These are phyloP conservation scores for Enteromius thamalakanensis DNA, from an alignment of 2,797 vertebrate species.

Conservation along the genomic window DNA sequence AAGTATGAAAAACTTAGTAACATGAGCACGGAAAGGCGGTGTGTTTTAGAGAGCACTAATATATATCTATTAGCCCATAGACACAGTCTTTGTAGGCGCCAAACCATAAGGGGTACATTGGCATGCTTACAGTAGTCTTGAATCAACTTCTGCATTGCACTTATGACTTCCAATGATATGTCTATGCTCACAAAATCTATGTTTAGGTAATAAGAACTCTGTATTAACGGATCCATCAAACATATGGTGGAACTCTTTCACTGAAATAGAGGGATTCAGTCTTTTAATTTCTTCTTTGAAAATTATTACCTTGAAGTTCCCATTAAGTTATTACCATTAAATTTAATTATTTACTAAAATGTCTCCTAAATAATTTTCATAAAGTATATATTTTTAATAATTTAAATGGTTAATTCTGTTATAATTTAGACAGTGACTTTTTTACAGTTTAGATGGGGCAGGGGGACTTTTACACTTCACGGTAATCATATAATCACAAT, in stretches of 20 bases:
- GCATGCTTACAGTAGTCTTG: constrained; percentile 47
- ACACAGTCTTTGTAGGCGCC: constrained; percentile 37
- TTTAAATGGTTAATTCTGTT: neutral
- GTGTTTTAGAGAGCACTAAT: constrained; percentile 48
- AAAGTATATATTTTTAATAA: neutral
- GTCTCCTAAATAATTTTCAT: neutral
- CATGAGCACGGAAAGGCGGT: constrained; percentile 37
- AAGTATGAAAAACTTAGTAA: constrained; percentile 44
- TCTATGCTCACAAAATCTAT: constrained; percentile 43
- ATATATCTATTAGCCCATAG: constrained; percentile 59
- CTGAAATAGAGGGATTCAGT: neutral
- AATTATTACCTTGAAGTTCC: neutral
- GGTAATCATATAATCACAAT: neutral
- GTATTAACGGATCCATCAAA: constrained; percentile 35
- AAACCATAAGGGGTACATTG: constrained; percentile 38
- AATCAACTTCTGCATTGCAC: constrained; percentile 45
- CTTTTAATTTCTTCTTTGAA: neutral
- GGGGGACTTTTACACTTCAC: neutral
- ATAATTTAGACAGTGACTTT: neutral
- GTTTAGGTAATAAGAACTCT: constrained; percentile 50
- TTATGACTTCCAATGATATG: constrained; percentile 50
- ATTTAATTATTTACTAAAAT: neutral
- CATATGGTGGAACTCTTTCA: constrained; percentile 36
- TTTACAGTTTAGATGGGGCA: neutral
- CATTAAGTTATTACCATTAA: neutral